phyloP scores from a whole-genome alignment of 1,140 invertebrate genomes.

The Colletes gigas region DNA sequence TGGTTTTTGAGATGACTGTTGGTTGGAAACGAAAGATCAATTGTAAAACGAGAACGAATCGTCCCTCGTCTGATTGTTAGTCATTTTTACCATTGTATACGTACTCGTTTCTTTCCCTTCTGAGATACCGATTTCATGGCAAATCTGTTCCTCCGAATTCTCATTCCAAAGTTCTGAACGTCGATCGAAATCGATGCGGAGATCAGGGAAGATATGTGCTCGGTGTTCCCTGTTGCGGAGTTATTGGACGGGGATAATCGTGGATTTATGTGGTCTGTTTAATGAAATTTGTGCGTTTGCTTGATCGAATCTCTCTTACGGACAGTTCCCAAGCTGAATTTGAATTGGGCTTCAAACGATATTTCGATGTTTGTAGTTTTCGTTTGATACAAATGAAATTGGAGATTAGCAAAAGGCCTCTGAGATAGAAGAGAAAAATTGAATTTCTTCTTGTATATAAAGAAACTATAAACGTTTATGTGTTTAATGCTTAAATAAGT shows the following conservation, averaged over 20 bases:
- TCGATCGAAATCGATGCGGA: conserved; percentile 26
- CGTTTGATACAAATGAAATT: neutral
- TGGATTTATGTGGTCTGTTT: conserved; percentile 35
- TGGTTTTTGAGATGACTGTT: neutral
- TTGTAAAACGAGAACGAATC: neutral
- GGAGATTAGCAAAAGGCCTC: no score
- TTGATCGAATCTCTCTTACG: neutral
- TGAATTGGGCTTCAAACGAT: neutral
- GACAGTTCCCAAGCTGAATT: neutral
- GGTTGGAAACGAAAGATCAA: neutral
- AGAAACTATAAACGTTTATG: neutral
- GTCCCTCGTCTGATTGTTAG: conserved; percentile 16
- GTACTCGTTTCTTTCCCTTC: neutral
- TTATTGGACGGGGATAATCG: conserved; percentile 30
- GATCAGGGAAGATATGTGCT: conserved; percentile 27
- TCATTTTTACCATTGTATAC: neutral
- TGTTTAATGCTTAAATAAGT: no score
- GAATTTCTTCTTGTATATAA: neutral
- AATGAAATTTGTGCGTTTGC: conserved; percentile 42
- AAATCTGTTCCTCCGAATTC: neutral
- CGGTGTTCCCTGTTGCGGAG: conserved; percentile 22
- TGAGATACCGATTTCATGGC: neutral
- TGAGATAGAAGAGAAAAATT: neutral
- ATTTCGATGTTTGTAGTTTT: neutral
- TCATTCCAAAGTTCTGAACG: conserved; percentile 14